Base-by-base conservation (phyloP, 2,888 invertebrate genomes). In the Leptinotarsa juncta region DNA sequence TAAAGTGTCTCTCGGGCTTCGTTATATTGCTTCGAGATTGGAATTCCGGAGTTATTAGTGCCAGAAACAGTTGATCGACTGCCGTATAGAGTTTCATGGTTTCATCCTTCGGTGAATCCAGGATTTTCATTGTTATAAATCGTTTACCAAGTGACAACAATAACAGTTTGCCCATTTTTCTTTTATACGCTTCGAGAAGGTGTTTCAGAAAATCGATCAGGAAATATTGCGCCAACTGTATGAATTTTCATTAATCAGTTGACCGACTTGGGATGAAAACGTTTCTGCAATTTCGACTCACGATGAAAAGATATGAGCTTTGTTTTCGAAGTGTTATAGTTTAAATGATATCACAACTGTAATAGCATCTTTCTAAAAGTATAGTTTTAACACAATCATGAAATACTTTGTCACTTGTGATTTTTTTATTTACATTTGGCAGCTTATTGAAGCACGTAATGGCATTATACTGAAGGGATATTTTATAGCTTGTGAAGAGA, bases 1-100 rank as follows among this genome's bases (percentile, higher is more conserved):
- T 62, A 42, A 32, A 62, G 62, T 62, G 62, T 62, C 32, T 62
- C 32, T 62, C n/a, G 62, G 42, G 62, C 32, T 62, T 62, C 32
- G 62, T 32, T 62, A 32, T 62, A 62, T 62, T 62, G 42, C 62
- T 62, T 62, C 62, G 62, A 62, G 62, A 62, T 62, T 62, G 62
- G 62, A 62, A 62, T 62, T 62, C 62, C 62, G 15, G 32, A 62
- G 62, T 62, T 62, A 62, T 62, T 42, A 62, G 62, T 32, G 62
- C 42, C 62, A 42, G 62, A 32, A 62, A 32, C 62, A 62, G 42
- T 62, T 42, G 42, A 62, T 62, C 57, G 57, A 57, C 32, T 62
- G n/a, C 26, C 32, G n/a, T n/a, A 32, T 42, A n/a, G 10, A 62
- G 7, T 16, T 32, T 32, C 16, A 12, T n/a, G 62, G n/a, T 32